A percentile compares a stretch with the other conserved stretches of the same genome.
Conservation (phyloP, 2,797 vertebrate species). For the Cryptoblepharus egeriae region DNA sequence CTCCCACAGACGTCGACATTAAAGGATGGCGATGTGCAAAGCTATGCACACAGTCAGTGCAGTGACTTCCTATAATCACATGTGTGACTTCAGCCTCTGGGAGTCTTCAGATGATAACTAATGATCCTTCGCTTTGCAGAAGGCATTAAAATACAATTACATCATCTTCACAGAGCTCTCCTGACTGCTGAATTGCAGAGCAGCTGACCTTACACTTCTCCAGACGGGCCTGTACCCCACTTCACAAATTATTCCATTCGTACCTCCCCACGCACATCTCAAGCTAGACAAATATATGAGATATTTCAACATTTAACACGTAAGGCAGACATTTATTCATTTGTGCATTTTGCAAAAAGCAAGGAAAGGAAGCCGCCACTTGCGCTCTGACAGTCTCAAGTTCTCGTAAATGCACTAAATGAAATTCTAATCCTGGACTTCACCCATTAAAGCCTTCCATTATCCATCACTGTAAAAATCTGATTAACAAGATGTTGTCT, state of each 20-base stretch:
- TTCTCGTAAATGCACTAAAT: conserved; percentile 59
- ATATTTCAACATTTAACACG: conserved; percentile 59
- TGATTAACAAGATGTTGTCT: conserved; percentile 87
- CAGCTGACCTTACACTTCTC: conserved; percentile 39
- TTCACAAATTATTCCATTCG: conserved; percentile 56
- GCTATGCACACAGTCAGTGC: conserved; percentile 38
- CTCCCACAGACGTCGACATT: conserved; percentile 12
- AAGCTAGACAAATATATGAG: conserved; percentile 59
- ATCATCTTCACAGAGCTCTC: conserved; percentile 67
- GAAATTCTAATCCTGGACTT: conserved; percentile 73
- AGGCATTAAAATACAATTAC: conserved; percentile 66
- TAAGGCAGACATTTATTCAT: conserved; percentile 55
- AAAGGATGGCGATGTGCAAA: conserved; percentile 34
- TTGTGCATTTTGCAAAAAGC: conserved; percentile 57
- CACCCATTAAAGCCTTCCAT: conserved; percentile 79
- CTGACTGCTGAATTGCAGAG: conserved; percentile 60
- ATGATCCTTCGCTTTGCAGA: conserved; percentile 58
- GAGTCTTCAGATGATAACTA: conserved; percentile 66
- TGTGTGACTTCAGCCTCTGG: conserved; percentile 56
- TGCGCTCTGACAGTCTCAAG: conserved; percentile 49
- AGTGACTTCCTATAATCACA: conserved; percentile 35
- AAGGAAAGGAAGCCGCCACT: conserved; percentile 29
- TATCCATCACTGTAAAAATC: conserved; percentile 87
- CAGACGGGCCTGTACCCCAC: conserved; percentile 40
- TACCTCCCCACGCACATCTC: conserved; percentile 53